Conservation (phyloP, 1,140 invertebrate species). For the Hesperophylax magnus region DNA sequence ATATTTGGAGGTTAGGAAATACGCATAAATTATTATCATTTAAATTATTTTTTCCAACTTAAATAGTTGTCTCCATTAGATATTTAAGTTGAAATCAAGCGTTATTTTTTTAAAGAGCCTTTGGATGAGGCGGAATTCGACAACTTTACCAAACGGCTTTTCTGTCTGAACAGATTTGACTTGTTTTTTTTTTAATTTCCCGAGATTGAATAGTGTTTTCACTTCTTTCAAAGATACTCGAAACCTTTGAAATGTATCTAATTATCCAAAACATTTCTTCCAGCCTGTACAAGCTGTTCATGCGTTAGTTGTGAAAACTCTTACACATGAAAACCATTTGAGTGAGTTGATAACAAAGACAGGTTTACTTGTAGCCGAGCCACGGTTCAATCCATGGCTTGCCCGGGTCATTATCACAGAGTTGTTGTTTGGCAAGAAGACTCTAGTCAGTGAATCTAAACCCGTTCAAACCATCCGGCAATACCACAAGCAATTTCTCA, state of each 20-base stretch:
- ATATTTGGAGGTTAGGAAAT: too few species aligned
- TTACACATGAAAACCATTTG: constrained; percentile 77
- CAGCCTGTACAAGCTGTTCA: constrained; percentile 81
- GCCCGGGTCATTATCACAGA: constrained; percentile 85
- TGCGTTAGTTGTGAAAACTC: constrained; percentile 80
- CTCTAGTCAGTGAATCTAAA: constrained; percentile 77
- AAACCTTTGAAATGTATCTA: constrained; percentile 1
- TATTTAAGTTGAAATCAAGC: too few species aligned
- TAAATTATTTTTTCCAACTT: too few species aligned
- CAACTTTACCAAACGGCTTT: too few species aligned
- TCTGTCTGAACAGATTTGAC: too few species aligned
- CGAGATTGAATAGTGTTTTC: too few species aligned
- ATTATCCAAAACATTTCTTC: constrained; percentile 60
- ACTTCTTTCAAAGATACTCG: not conserved
- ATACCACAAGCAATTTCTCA: constrained; percentile 74
- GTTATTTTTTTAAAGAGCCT: too few species aligned
- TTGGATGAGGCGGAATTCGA: too few species aligned
- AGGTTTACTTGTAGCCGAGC: constrained; percentile 77
- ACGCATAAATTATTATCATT: too few species aligned
- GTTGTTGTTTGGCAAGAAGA: constrained; percentile 84
- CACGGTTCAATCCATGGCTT: constrained; percentile 78
- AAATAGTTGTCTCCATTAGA: too few species aligned
- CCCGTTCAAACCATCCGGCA: constrained; percentile 78
- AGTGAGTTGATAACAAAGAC: constrained; percentile 76
- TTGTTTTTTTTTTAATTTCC: too few species aligned